phyloP scores from a whole-genome alignment of 2,797 vertebrate species.

The Caiman crocodilus region DNA sequence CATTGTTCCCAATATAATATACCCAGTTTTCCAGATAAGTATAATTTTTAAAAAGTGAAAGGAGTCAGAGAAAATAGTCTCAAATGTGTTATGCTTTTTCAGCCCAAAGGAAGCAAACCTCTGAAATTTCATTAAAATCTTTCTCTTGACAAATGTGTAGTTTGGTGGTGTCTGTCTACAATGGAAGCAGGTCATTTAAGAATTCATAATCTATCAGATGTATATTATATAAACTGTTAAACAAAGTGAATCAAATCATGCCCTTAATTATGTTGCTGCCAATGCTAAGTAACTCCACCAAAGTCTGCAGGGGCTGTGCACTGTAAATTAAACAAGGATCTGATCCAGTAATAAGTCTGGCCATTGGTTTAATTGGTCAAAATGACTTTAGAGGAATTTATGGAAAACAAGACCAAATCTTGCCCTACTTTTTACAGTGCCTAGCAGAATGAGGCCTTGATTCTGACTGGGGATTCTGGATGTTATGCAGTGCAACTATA shows the following conservation, averaged over 20 bases:
- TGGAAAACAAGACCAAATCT: no score
- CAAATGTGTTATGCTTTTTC: fast-evolving
- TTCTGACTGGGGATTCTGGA: neutral
- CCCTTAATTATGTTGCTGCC: neutral
- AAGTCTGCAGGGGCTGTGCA: neutral
- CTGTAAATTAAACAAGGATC: neutral
- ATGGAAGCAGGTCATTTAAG: neutral
- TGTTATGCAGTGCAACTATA: neutral
- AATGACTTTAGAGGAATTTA: no score
- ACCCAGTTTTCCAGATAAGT: fast-evolving
- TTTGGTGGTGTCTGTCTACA: neutral
- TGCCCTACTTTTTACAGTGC: neutral
- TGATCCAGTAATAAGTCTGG: neutral
- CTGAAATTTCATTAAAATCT: neutral
- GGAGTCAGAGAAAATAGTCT: neutral
- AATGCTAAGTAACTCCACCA: neutral
- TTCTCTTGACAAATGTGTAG: neutral
- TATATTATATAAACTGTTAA: neutral
- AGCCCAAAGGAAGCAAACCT: fast-evolving
- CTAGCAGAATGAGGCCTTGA: neutral
- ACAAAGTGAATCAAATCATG: neutral
- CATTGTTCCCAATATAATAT: neutral
- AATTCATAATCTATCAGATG: neutral
- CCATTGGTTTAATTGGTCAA: neutral
- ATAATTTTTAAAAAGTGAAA: neutral